phyloP scores from a whole-genome alignment of 2,888 invertebrate species.

The Digitonthophagus gazella region DNA sequence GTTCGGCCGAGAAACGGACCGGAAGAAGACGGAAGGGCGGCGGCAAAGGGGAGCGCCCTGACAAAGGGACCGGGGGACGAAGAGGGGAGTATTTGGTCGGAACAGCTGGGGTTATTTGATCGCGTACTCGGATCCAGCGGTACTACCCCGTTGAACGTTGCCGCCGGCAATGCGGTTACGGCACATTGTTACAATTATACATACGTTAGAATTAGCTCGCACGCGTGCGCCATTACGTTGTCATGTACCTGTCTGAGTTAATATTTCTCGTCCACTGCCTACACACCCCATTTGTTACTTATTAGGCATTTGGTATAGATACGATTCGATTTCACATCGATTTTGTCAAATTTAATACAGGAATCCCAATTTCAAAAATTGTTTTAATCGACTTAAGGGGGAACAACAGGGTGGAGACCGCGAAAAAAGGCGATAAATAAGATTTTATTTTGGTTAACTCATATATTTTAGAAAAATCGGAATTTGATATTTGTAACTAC shows the following conservation, averaged over 20 bases:
- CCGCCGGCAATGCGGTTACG: slow-evolving; percentile 49
- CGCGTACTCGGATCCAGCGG: slow-evolving; percentile 27
- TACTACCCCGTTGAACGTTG: slow-evolving; percentile 40
- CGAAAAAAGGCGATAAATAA: no score
- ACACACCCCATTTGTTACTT: slow-evolving; percentile 22
- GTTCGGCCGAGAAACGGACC: no score
- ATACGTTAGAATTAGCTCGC: slow-evolving; percentile 35
- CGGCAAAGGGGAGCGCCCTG: no score
- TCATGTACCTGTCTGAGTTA: slow-evolving; percentile 31
- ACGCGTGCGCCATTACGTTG: slow-evolving; percentile 31
- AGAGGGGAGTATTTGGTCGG: not conserved
- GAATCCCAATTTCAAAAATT: no score
- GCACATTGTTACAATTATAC: slow-evolving; percentile 46
- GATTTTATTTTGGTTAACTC: no score
- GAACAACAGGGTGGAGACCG: no score
- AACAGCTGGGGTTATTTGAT: slow-evolving; percentile 27
- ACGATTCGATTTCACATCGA: slow-evolving; percentile 18
- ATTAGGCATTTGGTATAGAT: no score
- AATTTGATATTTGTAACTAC: no score
- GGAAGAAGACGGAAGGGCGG: no score
- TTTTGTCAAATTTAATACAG: not conserved
- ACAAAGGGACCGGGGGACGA: not conserved
- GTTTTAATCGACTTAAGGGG: no score
- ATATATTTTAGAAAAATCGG: no score
- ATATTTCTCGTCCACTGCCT: slow-evolving; percentile 23